Conservation (phyloP, 2,797 vertebrate genomes). For the Crocodylus rhombifer region DNA sequence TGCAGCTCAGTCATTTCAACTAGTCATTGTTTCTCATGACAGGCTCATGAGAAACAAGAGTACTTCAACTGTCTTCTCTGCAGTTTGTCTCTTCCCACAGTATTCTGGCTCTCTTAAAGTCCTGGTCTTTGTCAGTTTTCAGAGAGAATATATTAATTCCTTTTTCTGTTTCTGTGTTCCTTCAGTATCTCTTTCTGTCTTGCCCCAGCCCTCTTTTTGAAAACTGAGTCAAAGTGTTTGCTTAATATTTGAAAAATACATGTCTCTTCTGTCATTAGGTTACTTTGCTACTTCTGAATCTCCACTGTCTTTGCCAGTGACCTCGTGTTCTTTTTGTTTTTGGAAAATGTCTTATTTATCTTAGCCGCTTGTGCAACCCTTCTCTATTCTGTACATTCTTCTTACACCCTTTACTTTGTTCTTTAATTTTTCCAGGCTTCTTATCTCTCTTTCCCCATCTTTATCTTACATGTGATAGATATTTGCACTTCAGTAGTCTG, state of each 20-base stretch:
- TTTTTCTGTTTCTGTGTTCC: neutral
- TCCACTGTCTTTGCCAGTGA: conserved; percentile 37
- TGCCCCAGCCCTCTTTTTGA: neutral
- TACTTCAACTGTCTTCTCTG: neutral
- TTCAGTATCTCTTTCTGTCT: neutral
- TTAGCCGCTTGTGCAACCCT: neutral
- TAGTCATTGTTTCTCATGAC: neutral
- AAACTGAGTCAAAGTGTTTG: neutral
- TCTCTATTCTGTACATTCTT: conserved; percentile 45
- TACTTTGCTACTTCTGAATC: conserved; percentile 22
- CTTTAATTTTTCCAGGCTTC: conserved; percentile 36
- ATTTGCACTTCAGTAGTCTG: conserved; percentile 41
- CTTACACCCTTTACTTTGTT: conserved; percentile 49
- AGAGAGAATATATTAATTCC: neutral
- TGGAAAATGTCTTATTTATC: conserved; percentile 41
- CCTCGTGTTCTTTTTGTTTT: conserved; percentile 24
- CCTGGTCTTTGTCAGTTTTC: neutral
- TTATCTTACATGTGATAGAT: conserved; percentile 51
- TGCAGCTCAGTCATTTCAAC: neutral
- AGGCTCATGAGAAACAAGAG: neutral
- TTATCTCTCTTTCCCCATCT: conserved; percentile 11
- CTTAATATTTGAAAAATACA: conserved; percentile 6
- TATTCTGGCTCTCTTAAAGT: neutral
- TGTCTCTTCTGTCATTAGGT: conserved; percentile 2
- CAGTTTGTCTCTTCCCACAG: neutral